Base-by-base conservation (phyloP, 2,888 invertebrate genomes). In the Cabera pusaria region DNA sequence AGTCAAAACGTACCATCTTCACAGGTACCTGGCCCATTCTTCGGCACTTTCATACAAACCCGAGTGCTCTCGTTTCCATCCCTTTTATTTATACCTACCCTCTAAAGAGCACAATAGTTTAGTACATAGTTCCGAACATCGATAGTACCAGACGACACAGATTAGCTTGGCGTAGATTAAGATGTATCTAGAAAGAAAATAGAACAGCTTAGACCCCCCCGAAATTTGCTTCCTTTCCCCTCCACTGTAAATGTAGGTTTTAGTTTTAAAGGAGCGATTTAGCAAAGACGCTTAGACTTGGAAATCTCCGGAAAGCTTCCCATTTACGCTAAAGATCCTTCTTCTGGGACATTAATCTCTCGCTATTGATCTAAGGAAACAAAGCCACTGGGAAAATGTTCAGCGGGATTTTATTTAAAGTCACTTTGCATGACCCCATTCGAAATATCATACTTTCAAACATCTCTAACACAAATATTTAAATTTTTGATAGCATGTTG, bases 131-230 rank as follows among this genome's bases (percentile, higher is more conserved):
- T 59, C 55, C 63, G 56, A 55, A 55, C 49, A 54, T 56, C 39
- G 56, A 63, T 66, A 65, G 68, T 54, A 47, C 49, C 56, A 56
- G 51, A 35, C 20, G 22, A 62, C 63, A 59, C 66, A 72, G 70
- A 75, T 66, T 80, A 79, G 84, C 82, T 84, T 85, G 77, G 74
- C 75, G 73, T 85, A 85, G 80, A 68, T 59, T 63, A 60, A 56
- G 43, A 59, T 65, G 73, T 78, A 72, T 65, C 64, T 66, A 76
- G 66, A 73, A 59, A 71, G 33, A 33, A 40, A 39, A 11, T 78
- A 79, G 78, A 52, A 46, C 61, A 61, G 74, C 76, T 68, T 83
- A 81, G 78, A 73, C 61, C 60, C 78, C 77, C n/a, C 72, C 59
- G 52, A 42, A 42, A 36, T 64, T 63, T 64, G 72, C 75, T 75